These are phyloP conservation scores for Manis pentadactyla DNA, from an alignment of 2,797 vertebrate species.

Conservation along the genomic window DNA sequence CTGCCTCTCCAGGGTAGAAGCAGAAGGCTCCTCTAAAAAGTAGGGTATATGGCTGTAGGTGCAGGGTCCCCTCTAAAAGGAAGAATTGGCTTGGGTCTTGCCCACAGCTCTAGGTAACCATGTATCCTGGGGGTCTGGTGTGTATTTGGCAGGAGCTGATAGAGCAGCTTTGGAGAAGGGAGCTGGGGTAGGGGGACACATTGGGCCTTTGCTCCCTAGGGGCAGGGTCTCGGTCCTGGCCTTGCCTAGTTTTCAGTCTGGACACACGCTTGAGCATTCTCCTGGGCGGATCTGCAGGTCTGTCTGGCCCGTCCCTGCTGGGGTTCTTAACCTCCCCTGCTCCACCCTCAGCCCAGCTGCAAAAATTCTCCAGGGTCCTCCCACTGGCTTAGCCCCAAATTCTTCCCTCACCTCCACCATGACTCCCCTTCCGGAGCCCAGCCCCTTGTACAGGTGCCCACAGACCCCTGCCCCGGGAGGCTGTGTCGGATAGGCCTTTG, in stretches of 20 bases:
- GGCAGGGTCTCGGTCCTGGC: not conserved
- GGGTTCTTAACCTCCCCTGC: not conserved
- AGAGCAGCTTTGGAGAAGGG: not conserved
- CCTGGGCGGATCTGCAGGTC: not conserved
- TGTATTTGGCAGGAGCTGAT: not conserved
- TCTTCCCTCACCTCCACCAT: not conserved
- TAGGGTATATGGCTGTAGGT: not conserved
- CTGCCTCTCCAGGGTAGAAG: not conserved
- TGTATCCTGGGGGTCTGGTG: not conserved
- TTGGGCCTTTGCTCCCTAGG: not conserved
- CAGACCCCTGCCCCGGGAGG: not conserved
- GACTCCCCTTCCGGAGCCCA: not conserved
- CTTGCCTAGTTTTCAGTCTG: not conserved
- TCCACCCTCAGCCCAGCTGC: not conserved
- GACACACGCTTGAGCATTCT: accelerated
- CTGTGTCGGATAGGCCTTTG: not conserved
- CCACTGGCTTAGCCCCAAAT: not conserved
- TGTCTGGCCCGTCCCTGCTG: not conserved
- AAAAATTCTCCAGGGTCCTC: not conserved
- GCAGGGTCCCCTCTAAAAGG: not conserved
- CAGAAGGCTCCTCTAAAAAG: not conserved
- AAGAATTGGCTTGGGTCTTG: not conserved
- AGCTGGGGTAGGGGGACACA: accelerated
- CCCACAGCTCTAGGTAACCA: not conserved
- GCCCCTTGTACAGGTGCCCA: not conserved